Percentiles rank a stretch among this genome's conserved stretches.
Evolutionary conservation across 2,888 invertebrate species (phyloP).

Genomic region (Orthonychiurus folsomi): DNA sequence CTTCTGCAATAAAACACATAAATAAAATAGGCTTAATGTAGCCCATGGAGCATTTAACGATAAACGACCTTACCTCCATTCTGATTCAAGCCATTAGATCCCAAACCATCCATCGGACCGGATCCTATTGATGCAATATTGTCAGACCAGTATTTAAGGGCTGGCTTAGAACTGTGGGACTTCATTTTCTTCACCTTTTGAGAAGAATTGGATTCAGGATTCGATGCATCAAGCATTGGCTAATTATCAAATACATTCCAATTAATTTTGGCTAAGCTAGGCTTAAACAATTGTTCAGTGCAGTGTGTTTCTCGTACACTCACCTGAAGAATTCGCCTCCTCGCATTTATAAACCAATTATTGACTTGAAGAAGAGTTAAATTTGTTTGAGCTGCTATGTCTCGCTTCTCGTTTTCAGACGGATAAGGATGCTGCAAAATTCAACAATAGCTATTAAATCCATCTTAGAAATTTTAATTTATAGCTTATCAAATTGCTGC

Average conservation of each 20-base stretch:
- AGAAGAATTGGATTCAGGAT: conserved; percentile 45
- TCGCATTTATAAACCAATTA: conserved; percentile 90
- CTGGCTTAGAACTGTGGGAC: conserved; percentile 48
- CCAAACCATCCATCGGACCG: conserved; percentile 17
- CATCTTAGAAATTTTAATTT: conserved; percentile 5
- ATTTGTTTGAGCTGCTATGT: conserved; percentile 79
- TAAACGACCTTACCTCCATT: conserved; percentile 19
- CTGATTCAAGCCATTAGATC: conserved; percentile 20
- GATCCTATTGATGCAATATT: conserved; percentile 50
- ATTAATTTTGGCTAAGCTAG: no score
- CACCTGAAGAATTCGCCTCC: conserved; percentile 68
- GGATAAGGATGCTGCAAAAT: conserved; percentile 79
- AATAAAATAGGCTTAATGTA: neutral
- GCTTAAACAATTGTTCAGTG: no score
- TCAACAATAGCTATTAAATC: conserved; percentile 10
- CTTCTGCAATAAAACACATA: conserved; percentile 22
- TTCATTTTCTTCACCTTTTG: conserved; percentile 47
- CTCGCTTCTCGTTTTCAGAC: conserved; percentile 85
- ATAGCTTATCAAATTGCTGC: no score
- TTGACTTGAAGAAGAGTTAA: conserved; percentile 70
- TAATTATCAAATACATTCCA: conserved; percentile 42
- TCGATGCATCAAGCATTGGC: conserved; percentile 74
- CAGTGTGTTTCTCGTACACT: no score
- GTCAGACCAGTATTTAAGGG: conserved; percentile 66
- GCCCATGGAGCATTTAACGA: neutral